These are phyloP conservation scores for Gonocerus acuteangulatus DNA, from an alignment of 2,888 invertebrate species.

Conservation along the genomic window DNA sequence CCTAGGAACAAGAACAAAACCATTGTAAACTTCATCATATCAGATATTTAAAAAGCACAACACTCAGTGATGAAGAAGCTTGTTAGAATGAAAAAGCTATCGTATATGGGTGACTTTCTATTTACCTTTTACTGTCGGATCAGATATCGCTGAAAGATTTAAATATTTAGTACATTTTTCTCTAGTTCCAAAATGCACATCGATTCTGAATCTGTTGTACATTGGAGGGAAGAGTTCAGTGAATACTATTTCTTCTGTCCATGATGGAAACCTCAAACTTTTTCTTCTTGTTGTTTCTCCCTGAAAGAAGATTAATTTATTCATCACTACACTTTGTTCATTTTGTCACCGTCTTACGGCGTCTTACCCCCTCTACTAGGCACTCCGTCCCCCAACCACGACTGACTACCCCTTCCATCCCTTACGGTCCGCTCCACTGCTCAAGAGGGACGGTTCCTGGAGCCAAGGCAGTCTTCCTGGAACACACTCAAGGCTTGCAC, in stretches of 20 bases:
- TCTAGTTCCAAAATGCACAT: slow-evolving; percentile 11
- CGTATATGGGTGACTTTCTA: no score
- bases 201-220: slow-evolving; percentile 26
- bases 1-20: slow-evolving; percentile 4
- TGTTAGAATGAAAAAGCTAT: no score
- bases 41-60: neutral
- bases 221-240: slow-evolving; percentile 30
- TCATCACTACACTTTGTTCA: no score
- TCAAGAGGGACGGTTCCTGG: no score
- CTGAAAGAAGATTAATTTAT: slow-evolving; percentile 5
- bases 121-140: slow-evolving; percentile 25
- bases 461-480: no score
- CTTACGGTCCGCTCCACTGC: no score
- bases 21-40: neutral
- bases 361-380: no score
- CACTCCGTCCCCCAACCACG: no score
- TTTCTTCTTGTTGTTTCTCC: slow-evolving; percentile 25
- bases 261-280: slow-evolving; percentile 2
- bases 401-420: no score
- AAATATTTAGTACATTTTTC: slow-evolving; percentile 19
- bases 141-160: slow-evolving; percentile 25
- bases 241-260: slow-evolving; percentile 29
- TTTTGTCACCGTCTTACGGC: no score
- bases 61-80: no score
- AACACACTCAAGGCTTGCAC: no score